Base-by-base conservation (phyloP, 2,113 vertebrate genomes). In the Takifugu flavidus region DNA sequence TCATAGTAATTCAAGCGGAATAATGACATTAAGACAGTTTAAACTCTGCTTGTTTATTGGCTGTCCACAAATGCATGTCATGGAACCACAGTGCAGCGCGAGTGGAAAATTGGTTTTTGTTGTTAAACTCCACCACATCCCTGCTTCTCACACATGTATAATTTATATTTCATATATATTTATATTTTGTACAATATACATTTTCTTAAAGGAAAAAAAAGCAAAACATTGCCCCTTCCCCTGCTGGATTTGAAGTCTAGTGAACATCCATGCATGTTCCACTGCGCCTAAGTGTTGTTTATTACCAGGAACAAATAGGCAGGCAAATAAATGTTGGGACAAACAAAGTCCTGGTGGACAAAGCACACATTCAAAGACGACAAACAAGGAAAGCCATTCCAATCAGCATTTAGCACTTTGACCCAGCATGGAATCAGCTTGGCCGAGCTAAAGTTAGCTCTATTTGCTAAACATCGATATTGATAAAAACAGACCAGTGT, bases 141-240 rank as follows among this genome's bases (percentile, higher is more conserved):
- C 83, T 87, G 85, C 79, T 85, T 82, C 86, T 84, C 75, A 88
- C 84, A 87, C 78, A 78, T 82, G 66, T 87, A 82, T 84, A 70
- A 85, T 76, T 87, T 82, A 78, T 85, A 79, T 75, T 79, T 85
- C 61, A 82, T 86, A 88, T 88, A 87, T 86, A 72, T 85, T 66
- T 69, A 82, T 83, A 70, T 83, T 77, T 88, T 88, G 75, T 89
- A 89, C 86, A 90, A 89, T 89, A 84, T 90, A 90, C 86, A 91
- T 86, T 61, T 85, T 90, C 52, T 84, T 70, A 72, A 71, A n/a
- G 45, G 45, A 87, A 70, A 65, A 74, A 70, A 44, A 13, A 49
- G 75, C 77, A 83, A 87, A 87, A 82, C 53, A 73, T 65, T 45
- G 13, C 13, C 67, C 66, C 55, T 50, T 20, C 61, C 4, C 54